Base-by-base conservation (phyloP, 2,888 invertebrate species). In the Arge pagana region DNA sequence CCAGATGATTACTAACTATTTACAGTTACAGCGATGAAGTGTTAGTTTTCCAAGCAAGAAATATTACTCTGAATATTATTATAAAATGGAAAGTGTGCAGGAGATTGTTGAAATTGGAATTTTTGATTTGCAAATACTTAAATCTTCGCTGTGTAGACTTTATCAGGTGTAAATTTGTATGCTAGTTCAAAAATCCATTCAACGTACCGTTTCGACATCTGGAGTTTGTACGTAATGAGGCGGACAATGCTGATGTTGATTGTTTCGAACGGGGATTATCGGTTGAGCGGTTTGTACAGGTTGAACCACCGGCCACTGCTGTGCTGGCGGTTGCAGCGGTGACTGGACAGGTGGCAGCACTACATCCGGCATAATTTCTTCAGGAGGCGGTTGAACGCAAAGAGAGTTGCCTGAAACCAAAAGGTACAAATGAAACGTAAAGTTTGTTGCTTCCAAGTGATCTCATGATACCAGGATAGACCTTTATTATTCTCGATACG, bases 171-270 rank as follows among this genome's bases (percentile, higher is more conserved):
- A n/a, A n/a, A n/a, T n/a, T n/a, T n/a, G n/a, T n/a, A n/a, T n/a
- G n/a, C n/a, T n/a, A n/a, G n/a, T n/a, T n/a, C 2, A 40, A 13
- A 7, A 19, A 18, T 15, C 15, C 15, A 24, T 13, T 39, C 3
- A 18, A 23, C 7, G 63, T 61, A 72, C 72, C 60, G 64, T 66
- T 37, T 72, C 67, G 28, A 65, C 81, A 2, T 82, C 78, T 1
- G 82, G 80, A 0, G 82, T 79, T 45, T 82, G 77, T 5, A 84
- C 81, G 62, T 84, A 83, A 33, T 83, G 84, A 3, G 82, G 81
- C 0, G 85, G 85, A 64, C 85, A 86, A 43, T 82, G 80, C 53
- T 66, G 68, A 58, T 68, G 68, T 16, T 65, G 62, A 53, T 65
- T 62, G 8, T 56, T 58, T 50, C 58, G 59, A 7, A 19, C 30